These are phyloP conservation scores for Cyclura pinguis DNA, from an alignment of 2,797 vertebrate species.

Conservation along the genomic window DNA sequence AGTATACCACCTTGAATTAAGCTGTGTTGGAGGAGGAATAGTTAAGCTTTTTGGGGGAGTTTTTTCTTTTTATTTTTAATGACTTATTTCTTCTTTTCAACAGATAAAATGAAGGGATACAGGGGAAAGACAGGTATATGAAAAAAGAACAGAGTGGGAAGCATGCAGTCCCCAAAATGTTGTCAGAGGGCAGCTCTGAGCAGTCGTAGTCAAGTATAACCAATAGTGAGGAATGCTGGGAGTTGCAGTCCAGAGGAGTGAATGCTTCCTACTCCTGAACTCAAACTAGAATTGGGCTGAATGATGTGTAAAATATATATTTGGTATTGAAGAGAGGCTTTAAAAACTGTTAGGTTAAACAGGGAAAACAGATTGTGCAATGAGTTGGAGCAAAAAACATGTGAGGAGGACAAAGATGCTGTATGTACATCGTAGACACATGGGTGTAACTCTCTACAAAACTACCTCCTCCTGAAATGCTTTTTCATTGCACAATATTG, in stretches of 20 bases:
- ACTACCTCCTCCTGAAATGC: background rate
- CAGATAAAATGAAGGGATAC: background rate
- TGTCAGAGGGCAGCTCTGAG: too few species aligned
- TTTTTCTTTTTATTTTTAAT: too few species aligned
- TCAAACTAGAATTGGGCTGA: too few species aligned
- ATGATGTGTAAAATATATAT: too few species aligned
- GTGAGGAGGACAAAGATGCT: background rate
- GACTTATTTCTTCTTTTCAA: too few species aligned
- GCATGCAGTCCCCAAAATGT: too few species aligned
- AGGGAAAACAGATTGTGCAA: background rate
- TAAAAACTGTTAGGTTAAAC: too few species aligned
- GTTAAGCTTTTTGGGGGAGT: background rate
- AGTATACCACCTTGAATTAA: constrained; percentile 14
- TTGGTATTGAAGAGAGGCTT: too few species aligned
- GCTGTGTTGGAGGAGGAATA: background rate
- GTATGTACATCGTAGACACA: background rate
- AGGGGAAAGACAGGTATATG: background rate
- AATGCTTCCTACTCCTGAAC: too few species aligned
- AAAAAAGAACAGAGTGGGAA: background rate
- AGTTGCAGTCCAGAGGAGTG: too few species aligned
- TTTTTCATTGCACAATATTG: background rate
- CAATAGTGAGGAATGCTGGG: too few species aligned
- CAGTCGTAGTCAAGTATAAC: too few species aligned
- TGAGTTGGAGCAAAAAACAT: background rate
- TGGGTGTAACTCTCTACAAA: background rate